These are phyloP conservation scores for Drosophila melanica DNA, from an alignment of 1,140 invertebrate species.

Conservation along the genomic window DNA sequence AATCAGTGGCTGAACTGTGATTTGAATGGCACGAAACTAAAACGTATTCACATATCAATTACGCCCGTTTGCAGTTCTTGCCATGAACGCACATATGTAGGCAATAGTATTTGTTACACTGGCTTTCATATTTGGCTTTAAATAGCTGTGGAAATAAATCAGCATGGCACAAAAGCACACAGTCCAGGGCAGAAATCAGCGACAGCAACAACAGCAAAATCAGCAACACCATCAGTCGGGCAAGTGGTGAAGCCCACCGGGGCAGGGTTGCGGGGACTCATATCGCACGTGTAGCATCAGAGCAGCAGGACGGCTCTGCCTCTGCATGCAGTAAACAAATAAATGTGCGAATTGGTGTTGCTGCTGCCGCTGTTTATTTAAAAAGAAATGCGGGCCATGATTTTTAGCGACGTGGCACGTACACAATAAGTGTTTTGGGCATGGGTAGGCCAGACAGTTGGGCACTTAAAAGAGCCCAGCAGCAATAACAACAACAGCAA, in stretches of 20 bases:
- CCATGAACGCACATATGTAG: slow-evolving; percentile 56
- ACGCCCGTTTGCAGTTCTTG: slow-evolving; percentile 33
- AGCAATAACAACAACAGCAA: slow-evolving; percentile 20
- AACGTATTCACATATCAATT: slow-evolving; percentile 50
- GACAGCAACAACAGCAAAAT: slow-evolving; percentile 34
- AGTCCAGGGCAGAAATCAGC: slow-evolving; percentile 9
- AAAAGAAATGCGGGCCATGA: slow-evolving; percentile 78
- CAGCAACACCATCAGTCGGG: slow-evolving; percentile 36
- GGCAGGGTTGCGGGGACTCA: slow-evolving; percentile 13
- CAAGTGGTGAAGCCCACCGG: slow-evolving; percentile 2
- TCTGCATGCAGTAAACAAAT: slow-evolving; percentile 75
- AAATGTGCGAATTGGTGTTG: slow-evolving; percentile 70
- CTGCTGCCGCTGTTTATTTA: slow-evolving; percentile 62
- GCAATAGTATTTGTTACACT: slow-evolving; percentile 45
- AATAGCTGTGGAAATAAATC: slow-evolving; percentile 80
- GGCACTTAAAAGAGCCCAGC: slow-evolving; percentile 64
- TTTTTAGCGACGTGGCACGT: slow-evolving; percentile 81
- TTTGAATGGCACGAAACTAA: slow-evolving; percentile 31
- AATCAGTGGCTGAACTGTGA: slow-evolving; percentile 32
- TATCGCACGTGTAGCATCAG: slow-evolving; percentile 51
- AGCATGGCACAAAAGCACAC: slow-evolving; percentile 32
- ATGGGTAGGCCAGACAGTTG: slow-evolving; percentile 66
- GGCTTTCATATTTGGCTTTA: slow-evolving; percentile 66
- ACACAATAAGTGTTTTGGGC: slow-evolving; percentile 56
- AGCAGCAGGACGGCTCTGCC: slow-evolving; percentile 10